Conservation (phyloP, 2,888 invertebrate genomes). For the Colletes collaris region DNA sequence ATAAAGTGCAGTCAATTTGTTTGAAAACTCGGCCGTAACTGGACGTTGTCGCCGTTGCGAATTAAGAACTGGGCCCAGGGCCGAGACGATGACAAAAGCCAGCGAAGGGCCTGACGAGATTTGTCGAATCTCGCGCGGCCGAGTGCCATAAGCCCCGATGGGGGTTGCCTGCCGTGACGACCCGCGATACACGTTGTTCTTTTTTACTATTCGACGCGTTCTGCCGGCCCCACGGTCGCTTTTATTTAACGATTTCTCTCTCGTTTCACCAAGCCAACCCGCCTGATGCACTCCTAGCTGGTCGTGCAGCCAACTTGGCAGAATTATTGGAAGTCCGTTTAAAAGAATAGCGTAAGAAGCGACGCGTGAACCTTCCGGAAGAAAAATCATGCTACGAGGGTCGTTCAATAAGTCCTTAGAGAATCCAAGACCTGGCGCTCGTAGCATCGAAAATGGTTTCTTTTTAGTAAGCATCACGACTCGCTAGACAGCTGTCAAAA, state of each 20-base stretch:
- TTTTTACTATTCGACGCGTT: constrained; percentile 62
- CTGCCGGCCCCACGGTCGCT: constrained; percentile 53
- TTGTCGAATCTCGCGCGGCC: constrained; percentile 73
- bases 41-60: constrained; percentile 54
- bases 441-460: too few relatives aligned
- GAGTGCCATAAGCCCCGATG: constrained; percentile 62
- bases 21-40: constrained; percentile 32
- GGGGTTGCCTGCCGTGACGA: constrained; percentile 70
- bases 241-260: constrained; percentile 72
- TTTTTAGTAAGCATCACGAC: too few relatives aligned
- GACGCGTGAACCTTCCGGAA: too few relatives aligned
- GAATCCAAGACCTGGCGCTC: too few relatives aligned
- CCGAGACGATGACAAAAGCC: constrained; percentile 60
- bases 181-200: constrained; percentile 59
- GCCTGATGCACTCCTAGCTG: constrained; percentile 39
- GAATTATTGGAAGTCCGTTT: constrained; percentile 56
- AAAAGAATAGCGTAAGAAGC: constrained; percentile 37
- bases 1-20: constrained; percentile 27
- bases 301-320: constrained; percentile 57
- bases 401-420: too few relatives aligned
- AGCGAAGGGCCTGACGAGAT: constrained; percentile 66
- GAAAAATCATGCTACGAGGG: too few relatives aligned
- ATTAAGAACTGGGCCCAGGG: constrained; percentile 48
- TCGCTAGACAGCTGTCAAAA: too few relatives aligned
- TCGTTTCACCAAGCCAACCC: constrained; percentile 60